Evolutionary conservation across 2,888 invertebrate genomes (phyloP), one percentile per base, ranked within the genome.

Genomic region (Mellilla xanthometata): DNA sequence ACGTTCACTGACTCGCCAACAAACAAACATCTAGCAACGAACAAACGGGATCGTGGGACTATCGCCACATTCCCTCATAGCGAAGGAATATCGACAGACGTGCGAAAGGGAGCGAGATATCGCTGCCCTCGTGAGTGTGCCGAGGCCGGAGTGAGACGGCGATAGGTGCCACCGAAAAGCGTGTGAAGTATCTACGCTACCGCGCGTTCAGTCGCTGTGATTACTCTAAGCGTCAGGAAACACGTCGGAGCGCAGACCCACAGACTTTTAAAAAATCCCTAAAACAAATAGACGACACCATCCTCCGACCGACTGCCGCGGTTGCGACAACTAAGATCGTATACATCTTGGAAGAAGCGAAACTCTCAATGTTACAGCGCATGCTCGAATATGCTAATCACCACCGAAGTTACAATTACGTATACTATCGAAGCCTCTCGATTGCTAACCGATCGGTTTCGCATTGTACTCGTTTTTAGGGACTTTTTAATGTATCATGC

Each of bases 311-410:
- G 88, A 82, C 72, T 77, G 82, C 74, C 83, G 58, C 68, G 72
- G 71, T 62, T 69, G 68, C 68, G 55, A 68, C 72, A 72, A 57
- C 58, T 56, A 60, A 47, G 52, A 58, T 56, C 59, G 62, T 60
- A 63, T 60, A 60, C 66, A 72, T 65, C 56, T 74, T 76, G 70
- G 77, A 84, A 83, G 73, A 85, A 86, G 87, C 87, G 79, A 76
- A 75, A 83, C 78, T 82, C 75, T 83, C 83, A 85, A 85, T 79
- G 79, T 83, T 82, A 88, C 82, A 85, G 87, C 87, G 85, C 88
- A 88, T 88, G 88, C 88, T 86, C 78, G 79, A 84, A 69, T 63
- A 73, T 73, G 64, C 81, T 82, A 77, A 69, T 75, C 82, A 78
- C 80, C 85, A 81, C 75, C 62, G 74, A 79, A 62, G 64, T 62